Percentiles rank a stretch among this genome's conserved stretches.
phyloP scores from a whole-genome alignment of 2,888 invertebrate genomes.

The Mythimna vitellina region DNA sequence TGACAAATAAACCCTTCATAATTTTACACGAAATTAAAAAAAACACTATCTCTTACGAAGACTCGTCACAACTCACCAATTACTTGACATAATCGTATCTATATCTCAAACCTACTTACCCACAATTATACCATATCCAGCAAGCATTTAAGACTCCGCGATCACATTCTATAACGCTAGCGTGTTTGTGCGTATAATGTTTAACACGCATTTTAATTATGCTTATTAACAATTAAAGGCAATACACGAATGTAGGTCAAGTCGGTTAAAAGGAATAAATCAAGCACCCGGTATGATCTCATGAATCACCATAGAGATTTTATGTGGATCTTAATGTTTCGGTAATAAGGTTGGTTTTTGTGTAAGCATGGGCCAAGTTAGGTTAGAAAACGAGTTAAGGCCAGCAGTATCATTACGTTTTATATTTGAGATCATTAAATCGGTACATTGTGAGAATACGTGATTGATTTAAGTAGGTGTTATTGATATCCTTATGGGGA shows the following conservation, averaged over 20 bases:
- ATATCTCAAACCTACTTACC: constrained; percentile 5
- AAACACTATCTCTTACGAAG: background rate
- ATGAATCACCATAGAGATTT: constrained; percentile 71
- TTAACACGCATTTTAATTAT: constrained; percentile 90
- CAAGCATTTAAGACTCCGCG: constrained; percentile 31
- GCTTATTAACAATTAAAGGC: constrained; percentile 90
- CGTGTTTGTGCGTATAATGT: constrained; percentile 70
- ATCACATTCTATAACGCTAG: constrained; percentile 56
- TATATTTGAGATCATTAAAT: constrained; percentile 87
- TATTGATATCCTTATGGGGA: constrained; percentile 66
- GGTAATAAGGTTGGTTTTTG: constrained; percentile 68
- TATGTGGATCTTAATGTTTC: constrained; percentile 66
- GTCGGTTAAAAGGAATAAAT: constrained; percentile 89
- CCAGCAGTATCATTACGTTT: constrained; percentile 84
- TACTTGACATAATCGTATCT: constrained; percentile 14
- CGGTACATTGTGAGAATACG: constrained; percentile 71
- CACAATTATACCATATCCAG: constrained; percentile 46
- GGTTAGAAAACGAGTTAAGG: constrained; percentile 74
- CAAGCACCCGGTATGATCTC: constrained; percentile 88
- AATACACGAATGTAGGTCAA: constrained; percentile 89
- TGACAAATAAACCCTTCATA: no score
- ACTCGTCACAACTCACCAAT: background rate
- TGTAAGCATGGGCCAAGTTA: constrained; percentile 52
- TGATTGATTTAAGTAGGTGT: constrained; percentile 79
- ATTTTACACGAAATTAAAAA: background rate